phyloP scores from a whole-genome alignment of 2,888 invertebrate species.

The Phytoseiulus persimilis region DNA sequence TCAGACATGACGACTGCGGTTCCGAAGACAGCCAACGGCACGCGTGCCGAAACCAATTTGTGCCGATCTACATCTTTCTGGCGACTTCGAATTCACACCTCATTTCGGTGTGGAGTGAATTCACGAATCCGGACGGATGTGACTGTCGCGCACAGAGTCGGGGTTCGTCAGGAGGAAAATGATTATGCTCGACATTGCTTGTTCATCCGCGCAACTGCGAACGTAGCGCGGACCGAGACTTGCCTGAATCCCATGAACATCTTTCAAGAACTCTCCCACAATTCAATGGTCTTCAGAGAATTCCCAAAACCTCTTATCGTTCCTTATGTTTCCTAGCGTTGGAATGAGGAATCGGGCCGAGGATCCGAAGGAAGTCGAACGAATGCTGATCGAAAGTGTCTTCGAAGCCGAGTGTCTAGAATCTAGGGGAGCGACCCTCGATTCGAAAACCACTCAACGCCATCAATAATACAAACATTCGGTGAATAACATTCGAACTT shows the following conservation, averaged over 20 bases:
- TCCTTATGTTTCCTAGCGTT: too few species aligned
- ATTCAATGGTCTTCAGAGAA: too few species aligned
- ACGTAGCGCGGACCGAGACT: too few species aligned
- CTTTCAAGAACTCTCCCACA: too few species aligned
- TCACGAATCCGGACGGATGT: background rate
- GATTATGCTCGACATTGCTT: too few species aligned
- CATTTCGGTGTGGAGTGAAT: background rate
- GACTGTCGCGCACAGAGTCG: background rate
- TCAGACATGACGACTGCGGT: background rate
- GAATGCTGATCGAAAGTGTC: background rate
- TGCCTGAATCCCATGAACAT: too few species aligned
- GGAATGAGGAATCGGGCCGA: background rate
- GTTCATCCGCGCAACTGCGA: too few species aligned
- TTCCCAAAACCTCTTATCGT: too few species aligned
- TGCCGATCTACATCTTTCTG: background rate
- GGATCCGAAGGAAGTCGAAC: background rate
- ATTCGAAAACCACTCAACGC: background rate
- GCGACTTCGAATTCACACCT: background rate
- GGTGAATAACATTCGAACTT: background rate
- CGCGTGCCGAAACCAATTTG: background rate
- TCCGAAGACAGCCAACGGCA: background rate
- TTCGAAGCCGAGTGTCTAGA: background rate
- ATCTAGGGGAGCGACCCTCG: background rate
- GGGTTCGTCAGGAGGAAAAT: too few species aligned
- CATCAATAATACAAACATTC: background rate